Evolutionary conservation across 1,140 invertebrate species (phyloP).

Genomic region (Carcinoscorpius rotundicauda): DNA sequence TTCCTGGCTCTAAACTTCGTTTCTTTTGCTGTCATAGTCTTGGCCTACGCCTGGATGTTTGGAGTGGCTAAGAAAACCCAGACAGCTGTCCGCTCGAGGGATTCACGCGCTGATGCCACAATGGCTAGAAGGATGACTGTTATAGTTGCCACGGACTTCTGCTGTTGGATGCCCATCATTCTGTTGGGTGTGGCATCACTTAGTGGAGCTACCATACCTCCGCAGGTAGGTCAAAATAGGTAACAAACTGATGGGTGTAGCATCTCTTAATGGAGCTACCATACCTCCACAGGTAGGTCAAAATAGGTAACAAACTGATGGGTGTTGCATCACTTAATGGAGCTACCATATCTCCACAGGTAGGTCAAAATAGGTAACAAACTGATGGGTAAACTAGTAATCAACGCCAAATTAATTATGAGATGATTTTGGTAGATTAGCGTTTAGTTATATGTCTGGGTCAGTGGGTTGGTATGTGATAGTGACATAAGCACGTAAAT

Average conservation of each 20-base stretch:
- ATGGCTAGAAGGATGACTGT: slow-evolving; percentile 44
- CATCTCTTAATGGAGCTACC: slow-evolving; percentile 13
- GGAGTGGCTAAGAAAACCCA: slow-evolving; percentile 38
- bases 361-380: slow-evolving; percentile 45
- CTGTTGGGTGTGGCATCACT: slow-evolving; percentile 23
- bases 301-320: slow-evolving; percentile 36
- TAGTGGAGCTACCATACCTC: slow-evolving; percentile 17
- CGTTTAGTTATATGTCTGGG: too few species aligned
- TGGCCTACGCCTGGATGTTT: slow-evolving; percentile 45
- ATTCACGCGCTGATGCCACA: slow-evolving; percentile 17
- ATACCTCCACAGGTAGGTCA: slow-evolving; percentile 46
- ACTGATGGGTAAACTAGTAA: slow-evolving; percentile 35
- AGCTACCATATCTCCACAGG: slow-evolving; percentile 34
- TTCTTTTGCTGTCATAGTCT: slow-evolving; percentile 41
- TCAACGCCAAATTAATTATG: too few species aligned
- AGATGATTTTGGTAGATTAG: too few species aligned
- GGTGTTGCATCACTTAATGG: slow-evolving; percentile 16
- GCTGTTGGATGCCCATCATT: slow-evolving; percentile 54
- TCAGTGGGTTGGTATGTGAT: too few species aligned
- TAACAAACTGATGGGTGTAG: slow-evolving; percentile 40
- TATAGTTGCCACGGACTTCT: slow-evolving; percentile 44
- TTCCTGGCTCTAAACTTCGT: slow-evolving; percentile 42
- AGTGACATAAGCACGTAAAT: too few species aligned
- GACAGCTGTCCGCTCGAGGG: slow-evolving; percentile 31
- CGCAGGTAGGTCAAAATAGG: slow-evolving; percentile 48